These are phyloP conservation scores for Aphidoletes aphidimyza DNA, from an alignment of 2,888 invertebrate genomes.

Conservation along the genomic window DNA sequence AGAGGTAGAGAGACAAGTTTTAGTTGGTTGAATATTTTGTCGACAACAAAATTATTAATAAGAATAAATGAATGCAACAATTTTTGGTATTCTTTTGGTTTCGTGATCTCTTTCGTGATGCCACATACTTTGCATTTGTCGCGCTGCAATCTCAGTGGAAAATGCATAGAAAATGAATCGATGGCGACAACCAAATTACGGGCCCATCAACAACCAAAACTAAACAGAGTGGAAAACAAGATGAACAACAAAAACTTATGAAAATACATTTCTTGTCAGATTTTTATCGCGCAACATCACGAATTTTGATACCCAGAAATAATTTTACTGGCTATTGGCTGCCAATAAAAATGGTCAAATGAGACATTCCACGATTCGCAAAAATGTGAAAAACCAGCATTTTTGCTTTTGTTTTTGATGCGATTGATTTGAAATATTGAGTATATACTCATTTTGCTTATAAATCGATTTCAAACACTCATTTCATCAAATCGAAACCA, in stretches of 20 bases:
- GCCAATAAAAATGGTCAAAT: not conserved
- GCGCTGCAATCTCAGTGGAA: not conserved
- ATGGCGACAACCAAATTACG: constrained; percentile 36
- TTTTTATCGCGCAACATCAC: constrained; percentile 26
- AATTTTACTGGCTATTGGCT: not conserved
- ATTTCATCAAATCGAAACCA: not conserved
- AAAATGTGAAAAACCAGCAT: too few species aligned
- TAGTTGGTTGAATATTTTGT: too few species aligned
- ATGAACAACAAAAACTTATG: not conserved
- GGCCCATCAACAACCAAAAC: not conserved
- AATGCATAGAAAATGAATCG: constrained; percentile 28
- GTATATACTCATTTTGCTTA: too few species aligned
- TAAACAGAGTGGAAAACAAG: not conserved
- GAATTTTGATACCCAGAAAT: constrained; percentile 9
- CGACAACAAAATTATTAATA: constrained; percentile 20
- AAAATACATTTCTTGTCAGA: constrained; percentile 15
- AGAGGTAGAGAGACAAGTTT: too few species aligned
- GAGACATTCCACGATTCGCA: not conserved
- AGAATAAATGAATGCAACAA: constrained; percentile 43
- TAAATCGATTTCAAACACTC: not conserved
- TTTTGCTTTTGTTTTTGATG: not conserved
- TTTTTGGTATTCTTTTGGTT: constrained; percentile 23
- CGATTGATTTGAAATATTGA: too few species aligned
- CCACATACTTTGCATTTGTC: constrained; percentile 47
- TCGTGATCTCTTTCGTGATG: constrained; percentile 7